phyloP scores from a whole-genome alignment of 2,888 invertebrate genomes.

The Morinoia aosen region DNA sequence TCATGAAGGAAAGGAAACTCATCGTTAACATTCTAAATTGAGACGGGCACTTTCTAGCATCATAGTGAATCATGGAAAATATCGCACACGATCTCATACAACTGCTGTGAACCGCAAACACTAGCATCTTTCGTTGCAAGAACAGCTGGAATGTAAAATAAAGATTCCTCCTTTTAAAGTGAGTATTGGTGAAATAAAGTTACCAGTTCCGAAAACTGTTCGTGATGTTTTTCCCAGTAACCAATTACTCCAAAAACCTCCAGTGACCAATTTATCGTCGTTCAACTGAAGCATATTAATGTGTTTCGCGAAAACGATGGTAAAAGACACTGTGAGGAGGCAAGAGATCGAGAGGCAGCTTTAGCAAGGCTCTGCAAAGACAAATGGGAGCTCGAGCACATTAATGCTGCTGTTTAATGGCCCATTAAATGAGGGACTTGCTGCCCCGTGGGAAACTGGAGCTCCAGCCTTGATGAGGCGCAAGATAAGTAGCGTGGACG shows the following conservation, averaged over 20 bases:
- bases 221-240: not conserved
- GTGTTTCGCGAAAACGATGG: not conserved
- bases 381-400: not conserved
- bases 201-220: not conserved
- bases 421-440: slow-evolving; percentile 17
- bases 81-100: no score
- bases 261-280: not conserved
- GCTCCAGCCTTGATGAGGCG: not conserved
- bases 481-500: not conserved
- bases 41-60: no score
- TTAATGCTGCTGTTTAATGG: not conserved
- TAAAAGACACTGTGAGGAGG: not conserved
- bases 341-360: slow-evolving; percentile 7
- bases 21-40: no score
- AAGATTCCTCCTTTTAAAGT: no score
- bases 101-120: no score
- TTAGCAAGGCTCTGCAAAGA: not conserved
- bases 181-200: no score
- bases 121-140: no score
- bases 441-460: not conserved
- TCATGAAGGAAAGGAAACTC: no score
- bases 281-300: not conserved
- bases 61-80: no score
- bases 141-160: no score
- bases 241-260: not conserved